A percentile compares a stretch with the other conserved stretches of the same genome.
These are phyloP conservation scores for Burhinus bistriatus DNA, from an alignment of 2,113 vertebrate genomes.

Conservation along the genomic window DNA sequence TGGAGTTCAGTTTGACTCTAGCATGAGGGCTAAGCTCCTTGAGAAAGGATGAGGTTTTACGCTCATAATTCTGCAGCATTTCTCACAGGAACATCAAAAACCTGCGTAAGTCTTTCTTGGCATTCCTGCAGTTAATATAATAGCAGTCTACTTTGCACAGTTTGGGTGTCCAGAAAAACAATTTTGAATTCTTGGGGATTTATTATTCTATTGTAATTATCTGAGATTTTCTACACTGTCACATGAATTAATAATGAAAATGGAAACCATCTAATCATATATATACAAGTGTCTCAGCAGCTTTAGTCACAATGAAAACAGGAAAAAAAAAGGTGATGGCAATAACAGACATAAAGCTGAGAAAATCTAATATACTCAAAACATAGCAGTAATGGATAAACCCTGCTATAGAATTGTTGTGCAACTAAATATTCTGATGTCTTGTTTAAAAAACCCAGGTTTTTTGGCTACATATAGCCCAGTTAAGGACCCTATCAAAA, in stretches of 20 bases:
- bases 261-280: neutral
- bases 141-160: neutral
- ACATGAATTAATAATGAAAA: neutral
- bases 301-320: neutral
- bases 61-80: neutral
- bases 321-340: neutral
- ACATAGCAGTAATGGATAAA: neutral
- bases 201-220: neutral
- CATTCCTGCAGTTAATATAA: neutral
- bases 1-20: neutral
- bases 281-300: neutral
- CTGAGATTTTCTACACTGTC: neutral
- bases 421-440: neutral
- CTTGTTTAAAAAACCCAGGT: neutral
- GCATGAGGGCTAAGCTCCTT: neutral
- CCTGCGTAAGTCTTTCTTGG: neutral
- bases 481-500: neutral
- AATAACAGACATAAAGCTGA: neutral
- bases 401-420: neutral
- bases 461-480: neutral
- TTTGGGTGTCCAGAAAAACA: neutral
- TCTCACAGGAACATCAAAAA: neutral
- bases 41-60: neutral
- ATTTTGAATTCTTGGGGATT: neutral
- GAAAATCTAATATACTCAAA: neutral